Evolutionary conservation across 2,888 invertebrate genomes (phyloP), one percentile per base, ranked within the genome.

Genomic region (Ichneumon xanthorius): DNA sequence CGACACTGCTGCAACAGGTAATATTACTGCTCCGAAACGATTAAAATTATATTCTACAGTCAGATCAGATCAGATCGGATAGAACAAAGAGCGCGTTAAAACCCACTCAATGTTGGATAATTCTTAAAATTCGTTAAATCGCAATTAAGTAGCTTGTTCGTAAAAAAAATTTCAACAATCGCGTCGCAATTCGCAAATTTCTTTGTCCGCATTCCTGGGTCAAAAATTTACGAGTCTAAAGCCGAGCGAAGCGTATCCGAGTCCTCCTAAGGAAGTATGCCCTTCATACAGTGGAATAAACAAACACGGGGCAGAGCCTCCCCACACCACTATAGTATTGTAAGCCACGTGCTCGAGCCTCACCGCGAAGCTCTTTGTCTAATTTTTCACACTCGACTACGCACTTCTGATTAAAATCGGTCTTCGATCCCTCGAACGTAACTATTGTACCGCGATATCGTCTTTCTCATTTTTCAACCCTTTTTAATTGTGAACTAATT

Each of bases 1-100:
- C 91, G 71, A 89, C 90, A n/a, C 84, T 90, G 75, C 87, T 91
- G 89, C 91, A 91, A 91, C 90, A 92, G 92, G 93, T 93, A 89
- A 92, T 37, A 45, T 63, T 14, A 53, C 26, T 37, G 22, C 22
- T 58, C 14, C 26, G 4, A 26, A 77, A 55, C 14, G 33, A 58
- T 79, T 9, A 67, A 53, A 68, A 53, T 26, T 50, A 65, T 80
- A 26, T 72, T 22, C 9, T 4, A 4, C 5, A 37, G 16, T 53
- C 45, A 26, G 3, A 26, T 26, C 26, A 3, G 26, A 26, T 26
- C 26, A 26, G 45, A 48, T 48, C 45, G 4, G 40, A 11, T 11
- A 11, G 16, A 48, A 16, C 14, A 48, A 48, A 48, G 45, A 48
- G 16, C 45, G 45, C 4, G 16, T 65, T 48, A 11, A 40, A 40